Conservation (phyloP, 2,113 vertebrate species). For the Sorex araneus region DNA sequence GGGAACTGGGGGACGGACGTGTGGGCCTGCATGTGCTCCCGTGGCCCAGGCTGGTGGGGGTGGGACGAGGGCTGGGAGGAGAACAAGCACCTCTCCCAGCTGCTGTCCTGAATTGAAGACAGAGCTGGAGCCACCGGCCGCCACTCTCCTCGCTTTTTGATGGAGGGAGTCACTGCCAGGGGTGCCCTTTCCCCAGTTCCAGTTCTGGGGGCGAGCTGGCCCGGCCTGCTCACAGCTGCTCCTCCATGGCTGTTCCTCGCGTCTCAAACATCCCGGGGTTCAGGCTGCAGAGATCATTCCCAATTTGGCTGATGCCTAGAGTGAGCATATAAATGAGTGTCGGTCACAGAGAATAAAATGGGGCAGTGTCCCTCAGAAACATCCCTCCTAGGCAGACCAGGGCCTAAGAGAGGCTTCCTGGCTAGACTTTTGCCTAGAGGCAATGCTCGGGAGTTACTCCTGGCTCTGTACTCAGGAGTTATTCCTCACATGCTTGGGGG, state of each 20-base stretch:
- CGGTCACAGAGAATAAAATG: slow-evolving; percentile 17
- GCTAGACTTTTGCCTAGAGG: too few relatives aligned
- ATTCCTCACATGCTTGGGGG: too few relatives aligned
- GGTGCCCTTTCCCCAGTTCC: slow-evolving; percentile 60
- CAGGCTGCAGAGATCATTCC: slow-evolving; percentile 14
- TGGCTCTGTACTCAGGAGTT: too few relatives aligned
- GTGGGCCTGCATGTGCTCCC: slow-evolving; percentile 52
- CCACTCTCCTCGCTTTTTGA: slow-evolving; percentile 54
- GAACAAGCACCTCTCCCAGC: neutral
- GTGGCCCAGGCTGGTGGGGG: neutral
- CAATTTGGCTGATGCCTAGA: neutral
- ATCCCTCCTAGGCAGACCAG: neutral
- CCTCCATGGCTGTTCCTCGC: neutral
- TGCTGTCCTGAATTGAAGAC: slow-evolving; percentile 55
- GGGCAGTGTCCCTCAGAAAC: neutral
- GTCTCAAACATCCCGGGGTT: neutral
- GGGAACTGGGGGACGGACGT: slow-evolving; percentile 37
- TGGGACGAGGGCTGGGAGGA: neutral
- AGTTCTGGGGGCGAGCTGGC: slow-evolving; percentile 34
- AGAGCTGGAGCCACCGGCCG: slow-evolving; percentile 46
- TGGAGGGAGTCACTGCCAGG: slow-evolving; percentile 51
- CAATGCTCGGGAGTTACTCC: too few relatives aligned
- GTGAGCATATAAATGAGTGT: slow-evolving; percentile 9
- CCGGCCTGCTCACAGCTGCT: slow-evolving; percentile 27
- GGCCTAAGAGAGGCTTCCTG: too few relatives aligned